These are phyloP conservation scores for Dryadula phaetusa DNA, from an alignment of 2,888 invertebrate species.

Conservation along the genomic window DNA sequence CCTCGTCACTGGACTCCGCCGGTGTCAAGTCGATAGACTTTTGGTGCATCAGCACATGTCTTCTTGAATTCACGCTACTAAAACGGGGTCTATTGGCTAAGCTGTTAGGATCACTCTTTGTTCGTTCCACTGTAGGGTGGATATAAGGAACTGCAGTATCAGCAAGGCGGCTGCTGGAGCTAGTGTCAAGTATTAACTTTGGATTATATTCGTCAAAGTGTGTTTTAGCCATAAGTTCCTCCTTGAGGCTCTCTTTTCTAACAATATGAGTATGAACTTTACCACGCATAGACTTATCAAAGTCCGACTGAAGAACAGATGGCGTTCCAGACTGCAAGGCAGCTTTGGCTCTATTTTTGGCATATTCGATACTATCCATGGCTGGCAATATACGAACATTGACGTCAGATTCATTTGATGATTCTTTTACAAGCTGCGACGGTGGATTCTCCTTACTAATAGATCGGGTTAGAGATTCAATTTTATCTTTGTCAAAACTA, in stretches of 20 bases:
- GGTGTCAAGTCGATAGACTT: conserved; percentile 94
- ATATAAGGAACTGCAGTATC: conserved; percentile 83
- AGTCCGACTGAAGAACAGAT: conserved; percentile 85
- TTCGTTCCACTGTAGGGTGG: conserved; percentile 91
- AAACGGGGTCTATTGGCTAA: conserved; percentile 89
- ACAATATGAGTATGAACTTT: conserved; percentile 72
- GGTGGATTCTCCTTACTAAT: conserved; percentile 70
- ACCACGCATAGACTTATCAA: conserved; percentile 82
- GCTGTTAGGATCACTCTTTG: conserved; percentile 94
- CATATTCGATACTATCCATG: conserved; percentile 83
- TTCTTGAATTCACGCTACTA: conserved; percentile 89
- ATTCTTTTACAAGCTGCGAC: conserved; percentile 76
- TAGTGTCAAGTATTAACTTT: conserved; percentile 82
- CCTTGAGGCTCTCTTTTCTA: conserved; percentile 84
- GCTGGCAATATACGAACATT: conserved; percentile 78
- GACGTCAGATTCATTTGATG: conserved; percentile 81
- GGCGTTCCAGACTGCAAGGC: conserved; percentile 73
- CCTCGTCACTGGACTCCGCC: conserved; percentile 93
- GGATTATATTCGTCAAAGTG: conserved; percentile 90
- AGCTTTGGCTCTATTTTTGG: conserved; percentile 82
- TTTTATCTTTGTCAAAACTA: conserved; percentile 90
- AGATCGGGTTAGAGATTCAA: conserved; percentile 87
- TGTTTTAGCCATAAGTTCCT: conserved; percentile 87
- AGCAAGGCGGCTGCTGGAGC: conserved; percentile 79
- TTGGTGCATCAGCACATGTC: conserved; percentile 92